Evolutionary conservation across 2,113 vertebrate genomes (phyloP).

Genomic region (Bubalus kerabau): DNA sequence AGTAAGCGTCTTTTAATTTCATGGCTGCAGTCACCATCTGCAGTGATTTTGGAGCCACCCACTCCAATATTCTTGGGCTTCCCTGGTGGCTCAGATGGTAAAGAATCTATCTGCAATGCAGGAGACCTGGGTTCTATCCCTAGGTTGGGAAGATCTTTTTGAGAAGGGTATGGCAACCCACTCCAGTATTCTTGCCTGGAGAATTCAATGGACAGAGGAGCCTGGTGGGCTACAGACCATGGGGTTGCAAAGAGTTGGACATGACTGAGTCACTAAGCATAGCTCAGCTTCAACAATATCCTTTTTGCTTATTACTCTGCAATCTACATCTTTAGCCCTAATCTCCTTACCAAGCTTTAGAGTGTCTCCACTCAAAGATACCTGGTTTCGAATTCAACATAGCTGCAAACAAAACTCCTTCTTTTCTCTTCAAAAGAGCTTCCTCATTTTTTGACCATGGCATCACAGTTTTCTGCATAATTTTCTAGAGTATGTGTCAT

Average conservation of each 20-base stretch:
- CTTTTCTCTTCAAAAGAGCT: neutral
- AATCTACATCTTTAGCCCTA: neutral
- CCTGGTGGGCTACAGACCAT: neutral
- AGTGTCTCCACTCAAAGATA: neutral
- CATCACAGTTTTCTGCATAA: neutral
- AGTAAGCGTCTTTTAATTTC: too few species aligned
- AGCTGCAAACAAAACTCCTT: neutral
- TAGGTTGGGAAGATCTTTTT: neutral
- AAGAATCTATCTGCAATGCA: neutral
- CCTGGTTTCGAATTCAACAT: neutral
- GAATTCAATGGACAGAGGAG: neutral
- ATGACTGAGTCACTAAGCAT: neutral
- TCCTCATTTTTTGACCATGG: neutral
- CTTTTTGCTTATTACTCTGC: neutral
- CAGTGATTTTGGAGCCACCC: too few species aligned
- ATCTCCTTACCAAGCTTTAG: neutral
- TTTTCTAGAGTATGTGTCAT: neutral
- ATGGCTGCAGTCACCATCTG: too few species aligned
- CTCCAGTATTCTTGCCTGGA: neutral
- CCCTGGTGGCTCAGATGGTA: neutral
- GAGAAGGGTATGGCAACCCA: neutral
- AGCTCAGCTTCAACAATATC: neutral
- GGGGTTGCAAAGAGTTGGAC: neutral
- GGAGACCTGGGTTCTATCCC: neutral
- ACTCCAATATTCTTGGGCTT: neutral